Evolutionary conservation across 2,113 vertebrate genomes (phyloP).

Genomic region (Ciconia stormi): DNA sequence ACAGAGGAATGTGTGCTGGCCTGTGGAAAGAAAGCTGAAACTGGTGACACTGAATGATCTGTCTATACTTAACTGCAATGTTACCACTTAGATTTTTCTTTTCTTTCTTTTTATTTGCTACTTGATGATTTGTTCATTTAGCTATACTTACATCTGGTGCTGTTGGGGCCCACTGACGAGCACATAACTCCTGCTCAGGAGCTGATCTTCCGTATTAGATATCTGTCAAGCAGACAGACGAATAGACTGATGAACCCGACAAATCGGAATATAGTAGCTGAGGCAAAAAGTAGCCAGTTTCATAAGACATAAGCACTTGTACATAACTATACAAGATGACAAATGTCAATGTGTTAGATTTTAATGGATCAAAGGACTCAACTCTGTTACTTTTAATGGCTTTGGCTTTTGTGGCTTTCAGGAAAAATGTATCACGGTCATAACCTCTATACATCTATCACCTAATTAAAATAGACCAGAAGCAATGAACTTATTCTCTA

Average conservation of each 20-base stretch:
- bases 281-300: background rate
- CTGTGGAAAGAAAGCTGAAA: background rate
- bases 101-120: background rate
- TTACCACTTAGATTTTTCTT: background rate
- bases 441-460: background rate
- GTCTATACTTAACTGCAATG: background rate
- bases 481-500: background rate
- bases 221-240: background rate
- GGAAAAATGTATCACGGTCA: background rate
- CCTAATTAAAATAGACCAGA: conserved; percentile 32
- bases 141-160: background rate
- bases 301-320: background rate
- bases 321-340: background rate
- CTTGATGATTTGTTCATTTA: background rate
- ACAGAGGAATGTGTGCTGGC: background rate
- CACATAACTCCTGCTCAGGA: background rate
- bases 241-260: background rate
- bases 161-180: background rate
- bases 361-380: conserved; percentile 36
- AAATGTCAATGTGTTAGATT: background rate
- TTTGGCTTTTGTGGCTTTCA: conserved; percentile 25
- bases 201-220: background rate
- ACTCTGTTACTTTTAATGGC: background rate
- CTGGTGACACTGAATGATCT: background rate
- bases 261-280: background rate